Conservation (phyloP, 2,113 vertebrate genomes). For the Onychostoma macrolepis region DNA sequence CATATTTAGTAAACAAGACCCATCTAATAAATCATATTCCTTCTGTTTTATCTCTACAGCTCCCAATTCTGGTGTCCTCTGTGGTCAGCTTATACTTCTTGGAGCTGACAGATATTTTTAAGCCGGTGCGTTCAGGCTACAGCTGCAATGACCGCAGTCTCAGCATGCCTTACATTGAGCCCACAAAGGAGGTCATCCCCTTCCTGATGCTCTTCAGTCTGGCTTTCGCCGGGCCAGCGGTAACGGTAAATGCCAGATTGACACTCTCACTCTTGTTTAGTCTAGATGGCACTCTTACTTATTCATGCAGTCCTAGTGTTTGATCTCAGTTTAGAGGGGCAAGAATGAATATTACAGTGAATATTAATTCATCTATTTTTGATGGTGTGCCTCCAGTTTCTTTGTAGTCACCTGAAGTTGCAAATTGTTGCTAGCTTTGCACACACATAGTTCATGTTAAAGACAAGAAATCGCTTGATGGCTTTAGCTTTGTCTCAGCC, state of each 20-base stretch:
- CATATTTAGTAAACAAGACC: background rate
- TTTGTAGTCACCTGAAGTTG: background rate
- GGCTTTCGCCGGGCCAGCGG: constrained; percentile 92
- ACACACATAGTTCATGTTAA: background rate
- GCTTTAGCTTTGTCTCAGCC: background rate
- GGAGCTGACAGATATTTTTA: constrained; percentile 97
- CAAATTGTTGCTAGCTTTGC: background rate
- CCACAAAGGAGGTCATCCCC: constrained; percentile 90
- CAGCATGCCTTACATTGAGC: constrained; percentile 95
- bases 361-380: background rate
- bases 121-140: constrained; percentile 93
- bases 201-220: constrained; percentile 95
- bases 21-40: background rate
- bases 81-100: constrained; percentile 98
- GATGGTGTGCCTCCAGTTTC: background rate
- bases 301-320: background rate
- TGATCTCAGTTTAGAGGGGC: constrained; percentile 1
- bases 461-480: background rate
- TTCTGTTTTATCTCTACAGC: constrained; percentile 68
- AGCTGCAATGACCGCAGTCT: constrained; percentile 95
- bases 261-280: background rate
- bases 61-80: constrained; percentile 95
- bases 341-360: constrained; percentile 13
- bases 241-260: constrained; percentile 78
- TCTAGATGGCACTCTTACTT: background rate